These are phyloP conservation scores for Formica exsecta DNA, from an alignment of 1,140 invertebrate species.

Conservation along the genomic window DNA sequence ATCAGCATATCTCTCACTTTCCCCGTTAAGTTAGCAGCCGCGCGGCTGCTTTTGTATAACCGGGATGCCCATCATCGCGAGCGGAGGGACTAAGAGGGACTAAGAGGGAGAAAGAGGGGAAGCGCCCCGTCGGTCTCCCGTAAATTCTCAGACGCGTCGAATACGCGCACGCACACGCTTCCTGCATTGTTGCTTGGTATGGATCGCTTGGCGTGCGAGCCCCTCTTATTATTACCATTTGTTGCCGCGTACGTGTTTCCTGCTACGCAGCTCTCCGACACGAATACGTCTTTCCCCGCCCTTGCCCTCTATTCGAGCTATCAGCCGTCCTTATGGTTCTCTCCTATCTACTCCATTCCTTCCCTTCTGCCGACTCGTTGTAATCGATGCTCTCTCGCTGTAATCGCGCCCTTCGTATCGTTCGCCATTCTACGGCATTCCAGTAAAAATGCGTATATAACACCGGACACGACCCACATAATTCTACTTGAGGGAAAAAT, in stretches of 20 bases:
- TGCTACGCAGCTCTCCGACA: conserved; percentile 73
- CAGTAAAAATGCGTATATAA: conserved; percentile 33
- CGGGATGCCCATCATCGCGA: conserved; percentile 17
- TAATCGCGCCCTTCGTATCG: conserved; percentile 54
- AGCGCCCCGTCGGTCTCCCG: conserved; percentile 18
- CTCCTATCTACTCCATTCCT: conserved; percentile 18
- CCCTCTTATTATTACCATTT: conserved; percentile 80
- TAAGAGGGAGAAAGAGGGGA: background rate
- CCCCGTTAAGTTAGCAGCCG: conserved; percentile 34
- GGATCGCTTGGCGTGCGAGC: conserved; percentile 73
- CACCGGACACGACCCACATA: background rate
- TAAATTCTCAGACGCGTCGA: conserved; percentile 57
- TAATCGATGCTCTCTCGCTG: background rate
- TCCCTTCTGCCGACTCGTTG: background rate
- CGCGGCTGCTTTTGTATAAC: conserved; percentile 20
- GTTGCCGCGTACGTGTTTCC: conserved; percentile 80
- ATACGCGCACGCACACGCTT: conserved; percentile 71
- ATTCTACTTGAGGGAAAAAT: background rate
- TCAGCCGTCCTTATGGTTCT: conserved; percentile 24
- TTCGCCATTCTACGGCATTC: conserved; percentile 29
- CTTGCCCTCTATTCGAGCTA: conserved; percentile 27
- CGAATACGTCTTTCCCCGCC: conserved; percentile 53
- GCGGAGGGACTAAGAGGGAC: background rate
- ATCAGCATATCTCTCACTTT: conserved; percentile 45
- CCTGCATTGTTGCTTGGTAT: conserved; percentile 74